Evolutionary conservation across 2,797 vertebrate species (phyloP).

Genomic region (Pangasius sanitwongsei): DNA sequence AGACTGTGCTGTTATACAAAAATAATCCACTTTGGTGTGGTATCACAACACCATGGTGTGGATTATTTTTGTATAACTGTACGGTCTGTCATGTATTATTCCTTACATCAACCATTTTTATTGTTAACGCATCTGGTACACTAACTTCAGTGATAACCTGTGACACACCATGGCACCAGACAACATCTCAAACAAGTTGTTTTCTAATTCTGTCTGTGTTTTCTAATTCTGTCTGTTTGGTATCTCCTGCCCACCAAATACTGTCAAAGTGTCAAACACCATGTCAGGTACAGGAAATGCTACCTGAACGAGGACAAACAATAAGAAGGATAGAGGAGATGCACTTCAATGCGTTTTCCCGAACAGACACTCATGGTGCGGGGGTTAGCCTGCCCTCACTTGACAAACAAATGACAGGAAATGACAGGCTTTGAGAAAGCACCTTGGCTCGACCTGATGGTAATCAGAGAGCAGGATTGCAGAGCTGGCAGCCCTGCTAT

Average conservation of each 20-base stretch:
- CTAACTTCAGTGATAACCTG: not conserved
- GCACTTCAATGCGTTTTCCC: conserved; percentile 56
- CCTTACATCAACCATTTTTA: not conserved
- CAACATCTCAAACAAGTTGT: conserved; percentile 68
- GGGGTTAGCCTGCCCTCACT: conserved; percentile 70
- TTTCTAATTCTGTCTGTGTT: conserved; percentile 25
- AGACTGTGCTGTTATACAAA: not conserved
- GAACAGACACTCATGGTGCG: conserved; percentile 43
- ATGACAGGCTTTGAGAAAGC: conserved; percentile 78
- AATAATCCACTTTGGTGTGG: not conserved
- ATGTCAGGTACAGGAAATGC: conserved; percentile 74
- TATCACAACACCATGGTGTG: not conserved
- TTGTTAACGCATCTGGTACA: not conserved
- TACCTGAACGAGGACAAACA: conserved; percentile 73
- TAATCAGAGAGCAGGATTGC: conserved; percentile 79
- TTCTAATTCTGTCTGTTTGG: conserved; percentile 58
- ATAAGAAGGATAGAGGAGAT: conserved; percentile 59
- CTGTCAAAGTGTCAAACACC: conserved; percentile 80
- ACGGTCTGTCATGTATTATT: not conserved
- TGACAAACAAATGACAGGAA: conserved; percentile 85
- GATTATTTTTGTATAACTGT: not conserved
- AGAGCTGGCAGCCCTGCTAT: conserved; percentile 70
- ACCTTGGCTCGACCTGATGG: conserved; percentile 77
- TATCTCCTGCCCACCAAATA: conserved; percentile 79
- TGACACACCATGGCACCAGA: not conserved